Evolutionary conservation across 2,888 invertebrate genomes (phyloP), one percentile per base, ranked within the genome.

Genomic region (Epirrhoe alternata): DNA sequence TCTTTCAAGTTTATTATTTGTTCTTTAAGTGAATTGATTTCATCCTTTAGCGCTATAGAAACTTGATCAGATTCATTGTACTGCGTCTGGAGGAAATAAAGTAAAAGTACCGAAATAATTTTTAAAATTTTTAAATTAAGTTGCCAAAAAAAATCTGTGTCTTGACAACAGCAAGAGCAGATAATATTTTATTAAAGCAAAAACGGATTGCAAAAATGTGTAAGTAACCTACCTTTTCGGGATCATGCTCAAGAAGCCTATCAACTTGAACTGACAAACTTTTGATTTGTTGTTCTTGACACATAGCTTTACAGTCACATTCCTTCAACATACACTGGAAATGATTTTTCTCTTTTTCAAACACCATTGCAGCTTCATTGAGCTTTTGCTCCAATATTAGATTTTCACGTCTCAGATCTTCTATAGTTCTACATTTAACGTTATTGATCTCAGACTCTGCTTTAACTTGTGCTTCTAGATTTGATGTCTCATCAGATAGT

Each of bases 261-360:
- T 94, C 94, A 50, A 95, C 91, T 82, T 95, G 94, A 61, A 81
- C 69, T 0, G 94, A 89, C 64, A 95, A 82, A 76, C 90, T 89
- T 81, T 90, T 94, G 47, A 95, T 94, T 86, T 95, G 94, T 73
- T 94, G 90, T 61, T 93, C 94, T 82, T 94, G 94, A 69, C 94
- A 94, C 81, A 94, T 92, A 17, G 93, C 86, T 78, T 91, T 91
- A 67, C 94, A 93, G 76, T 95, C 94, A 50, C 88, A 84, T 84
- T 94, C 94, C 71, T 92, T 87, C 45, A 94, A 79, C 83, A 94
- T 94, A 73, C 93, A 92, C 59, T 88, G 77, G 24, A 94, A 78
- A 59, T 75, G 71, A 76, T 93, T 94, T 75, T 89, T 90, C 73
- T 95, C 94, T 67, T 90, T 90, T 79, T 94, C 92, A 76, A 85